These are phyloP conservation scores for Limonius californicus DNA, from an alignment of 1,140 invertebrate genomes.

Conservation along the genomic window DNA sequence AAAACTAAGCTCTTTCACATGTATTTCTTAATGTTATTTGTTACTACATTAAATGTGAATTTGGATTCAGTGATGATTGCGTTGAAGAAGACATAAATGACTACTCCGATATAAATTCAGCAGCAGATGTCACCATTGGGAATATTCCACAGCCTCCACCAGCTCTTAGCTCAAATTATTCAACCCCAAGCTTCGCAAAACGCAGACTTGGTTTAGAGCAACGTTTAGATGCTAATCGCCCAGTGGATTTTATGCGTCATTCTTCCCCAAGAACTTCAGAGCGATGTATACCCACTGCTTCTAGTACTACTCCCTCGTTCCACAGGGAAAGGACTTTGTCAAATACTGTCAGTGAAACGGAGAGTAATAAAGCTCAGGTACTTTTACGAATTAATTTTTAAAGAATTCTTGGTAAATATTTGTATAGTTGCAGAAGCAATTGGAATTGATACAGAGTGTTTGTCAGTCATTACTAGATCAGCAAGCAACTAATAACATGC, in stretches of 20 bases:
- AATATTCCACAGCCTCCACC: slow-evolving; percentile 20
- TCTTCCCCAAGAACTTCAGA: neutral
- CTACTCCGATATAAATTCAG: slow-evolving; percentile 36
- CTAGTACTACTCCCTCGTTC: neutral
- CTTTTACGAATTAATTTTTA: neutral
- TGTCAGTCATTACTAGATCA: slow-evolving; percentile 45
- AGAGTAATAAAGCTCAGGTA: neutral
- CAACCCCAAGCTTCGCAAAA: slow-evolving; percentile 2
- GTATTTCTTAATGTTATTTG: too few relatives aligned
- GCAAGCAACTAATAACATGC: slow-evolving; percentile 25
- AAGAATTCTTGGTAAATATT: neutral
- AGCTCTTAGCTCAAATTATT: slow-evolving; percentile 26
- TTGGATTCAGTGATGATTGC: slow-evolving; percentile 36
- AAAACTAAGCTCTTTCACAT: too few relatives aligned
- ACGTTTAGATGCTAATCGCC: neutral
- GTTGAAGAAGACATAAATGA: slow-evolving; percentile 37
- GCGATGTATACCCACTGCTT: neutral
- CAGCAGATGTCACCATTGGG: slow-evolving; percentile 4
- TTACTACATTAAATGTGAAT: too few relatives aligned
- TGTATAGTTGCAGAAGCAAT: slow-evolving; percentile 42
- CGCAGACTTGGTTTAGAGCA: neutral
- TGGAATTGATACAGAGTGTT: slow-evolving; percentile 43
- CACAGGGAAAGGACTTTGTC: neutral
- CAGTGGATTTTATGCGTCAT: neutral
- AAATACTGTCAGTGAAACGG: neutral